Conservation (phyloP, 2,797 vertebrate genomes). For the Smutsia temminckii region DNA sequence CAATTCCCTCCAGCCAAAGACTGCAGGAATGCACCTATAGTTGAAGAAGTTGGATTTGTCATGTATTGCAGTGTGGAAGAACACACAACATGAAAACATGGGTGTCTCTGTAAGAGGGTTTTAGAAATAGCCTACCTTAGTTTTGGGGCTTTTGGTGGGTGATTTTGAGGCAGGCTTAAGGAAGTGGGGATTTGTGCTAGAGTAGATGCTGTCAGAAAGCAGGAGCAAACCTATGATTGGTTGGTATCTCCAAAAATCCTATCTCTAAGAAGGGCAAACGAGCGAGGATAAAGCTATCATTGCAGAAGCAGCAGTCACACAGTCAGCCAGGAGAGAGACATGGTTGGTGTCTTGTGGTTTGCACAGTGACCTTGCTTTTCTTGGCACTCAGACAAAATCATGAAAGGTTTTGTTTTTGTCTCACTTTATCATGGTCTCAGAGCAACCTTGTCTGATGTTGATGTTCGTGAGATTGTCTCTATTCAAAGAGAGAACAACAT, state of each 20-base stretch:
- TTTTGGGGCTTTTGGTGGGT: not conserved
- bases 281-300: not conserved
- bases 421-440: not conserved
- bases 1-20: not conserved
- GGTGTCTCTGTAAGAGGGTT: not conserved
- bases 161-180: not conserved
- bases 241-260: not conserved
- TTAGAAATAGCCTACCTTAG: not conserved
- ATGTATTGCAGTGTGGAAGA: not conserved
- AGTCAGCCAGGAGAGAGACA: not conserved
- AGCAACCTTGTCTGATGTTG: not conserved
- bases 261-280: not conserved
- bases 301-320: not conserved
- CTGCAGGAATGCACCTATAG: not conserved
- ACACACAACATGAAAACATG: not conserved
- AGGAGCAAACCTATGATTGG: not conserved
- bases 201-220: not conserved
- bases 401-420: slow-evolving; percentile 11
- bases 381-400: not conserved
- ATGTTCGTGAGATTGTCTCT: slow-evolving; percentile 17
- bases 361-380: not conserved
- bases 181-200: not conserved
- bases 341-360: not conserved
- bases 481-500: not conserved
- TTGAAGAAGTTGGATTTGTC: not conserved